Base-by-base conservation (phyloP, 2,797 vertebrate genomes). In the Aphelocoma californica region DNA sequence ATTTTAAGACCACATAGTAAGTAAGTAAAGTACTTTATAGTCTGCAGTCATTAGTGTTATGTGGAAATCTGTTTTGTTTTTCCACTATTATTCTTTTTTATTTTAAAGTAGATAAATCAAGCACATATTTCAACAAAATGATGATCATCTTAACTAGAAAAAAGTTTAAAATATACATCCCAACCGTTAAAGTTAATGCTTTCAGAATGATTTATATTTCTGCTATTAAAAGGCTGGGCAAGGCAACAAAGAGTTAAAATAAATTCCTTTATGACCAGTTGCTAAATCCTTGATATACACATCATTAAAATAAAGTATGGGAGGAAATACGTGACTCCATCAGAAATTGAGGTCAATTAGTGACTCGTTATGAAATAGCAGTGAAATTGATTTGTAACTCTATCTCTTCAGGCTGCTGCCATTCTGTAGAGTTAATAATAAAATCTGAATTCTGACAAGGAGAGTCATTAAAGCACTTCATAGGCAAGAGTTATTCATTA, bases 261-360 rank as follows among this genome's bases (percentile, higher is more conserved):
- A 92, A 93, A 94, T 96, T 96, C 29, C n/a, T 94, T 97, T 92
- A 96, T 94, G 69, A 87, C 54, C 61, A 75, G 78, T 95, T 24
- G 2, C 92, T 97, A 97, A 97, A 96, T 92, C 88, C 81, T 96
- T 90, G 84, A 93, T 97, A 94, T 89, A 95, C 78, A 93, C 81
- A 94, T 84, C 95, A 96, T 95, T 97, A 96, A 97, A 97, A 96
- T 97, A 97, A 97, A 97, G 72, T 90, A 95, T 90, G 67, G 69
- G 93, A 97, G 84, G 93, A 97, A 97, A 97, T 97, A 95, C 74
- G 88, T 58, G 95, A 95, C 94, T 96, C 36, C 95, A 94, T 97
- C 88, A 97, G 95, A 97, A 97, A 97, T 62, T 96, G 97, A 97
- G 97, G 97, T 98, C 97, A 98, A 98, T 98, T 98, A 98, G 95